These are phyloP conservation scores for Microtus pennsylvanicus DNA, from an alignment of 2,113 vertebrate genomes.

Conservation along the genomic window DNA sequence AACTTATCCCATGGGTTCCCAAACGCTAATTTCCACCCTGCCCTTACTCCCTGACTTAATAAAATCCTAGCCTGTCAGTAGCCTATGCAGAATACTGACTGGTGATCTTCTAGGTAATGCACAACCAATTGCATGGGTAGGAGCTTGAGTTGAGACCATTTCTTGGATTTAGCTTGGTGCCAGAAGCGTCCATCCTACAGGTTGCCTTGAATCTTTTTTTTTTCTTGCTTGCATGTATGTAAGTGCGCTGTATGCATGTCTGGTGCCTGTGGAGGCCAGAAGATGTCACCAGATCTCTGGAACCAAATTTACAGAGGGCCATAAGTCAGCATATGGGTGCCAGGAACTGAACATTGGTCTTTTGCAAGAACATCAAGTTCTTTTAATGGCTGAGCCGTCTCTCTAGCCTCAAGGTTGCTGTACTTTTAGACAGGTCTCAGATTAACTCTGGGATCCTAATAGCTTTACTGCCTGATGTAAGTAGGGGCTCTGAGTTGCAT, in stretches of 20 bases:
- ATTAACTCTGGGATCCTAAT: neutral
- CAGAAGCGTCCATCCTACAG: fast-evolving
- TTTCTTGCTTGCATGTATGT: neutral
- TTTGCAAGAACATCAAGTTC: neutral
- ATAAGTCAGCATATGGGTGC: neutral
- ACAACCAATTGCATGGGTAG: fast-evolving
- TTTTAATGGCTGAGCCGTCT: neutral
- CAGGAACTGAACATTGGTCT: neutral
- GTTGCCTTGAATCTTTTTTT: neutral
- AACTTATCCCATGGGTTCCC: neutral
- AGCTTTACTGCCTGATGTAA: neutral
- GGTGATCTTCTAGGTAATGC: fast-evolving
- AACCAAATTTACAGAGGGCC: neutral
- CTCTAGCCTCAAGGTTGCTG: neutral
- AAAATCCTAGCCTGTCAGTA: neutral
- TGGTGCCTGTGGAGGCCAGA: neutral
- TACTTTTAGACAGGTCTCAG: neutral
- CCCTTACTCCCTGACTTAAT: neutral
- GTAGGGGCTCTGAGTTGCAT: neutral
- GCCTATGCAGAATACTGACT: neutral
- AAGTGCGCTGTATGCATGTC: neutral
- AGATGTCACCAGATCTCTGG: neutral
- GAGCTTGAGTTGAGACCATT: neutral
- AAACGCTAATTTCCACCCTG: neutral
- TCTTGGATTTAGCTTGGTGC: neutral